A percentile compares a stretch with the other conserved stretches of the same genome.
These are phyloP conservation scores for Pollenia angustigena DNA, from an alignment of 2,888 invertebrate species.

Conservation along the genomic window DNA sequence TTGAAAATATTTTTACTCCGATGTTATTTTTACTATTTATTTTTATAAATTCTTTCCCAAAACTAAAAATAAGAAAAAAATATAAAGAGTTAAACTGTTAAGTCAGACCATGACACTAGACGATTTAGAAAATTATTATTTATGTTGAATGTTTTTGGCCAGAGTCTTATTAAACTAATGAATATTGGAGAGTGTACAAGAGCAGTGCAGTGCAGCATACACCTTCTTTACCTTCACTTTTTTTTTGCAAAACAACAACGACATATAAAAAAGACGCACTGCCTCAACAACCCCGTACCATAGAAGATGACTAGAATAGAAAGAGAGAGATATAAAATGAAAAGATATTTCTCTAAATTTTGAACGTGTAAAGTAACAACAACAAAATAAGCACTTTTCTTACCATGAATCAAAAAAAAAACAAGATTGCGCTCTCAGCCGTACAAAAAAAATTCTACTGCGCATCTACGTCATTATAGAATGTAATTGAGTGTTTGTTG, in stretches of 20 bases:
- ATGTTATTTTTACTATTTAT: conserved; percentile 23
- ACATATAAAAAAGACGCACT: conserved; percentile 45
- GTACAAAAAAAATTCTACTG: no score
- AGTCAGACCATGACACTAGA: conserved; percentile 67
- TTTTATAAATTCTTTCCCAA: conserved; percentile 25
- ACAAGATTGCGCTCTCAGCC: no score
- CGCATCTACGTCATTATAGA: no score
- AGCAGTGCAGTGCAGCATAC: conserved; percentile 32
- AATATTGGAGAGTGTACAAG: conserved; percentile 50
- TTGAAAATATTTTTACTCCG: conserved; percentile 49
- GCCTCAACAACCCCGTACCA: not conserved
- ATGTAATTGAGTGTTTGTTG: no score
- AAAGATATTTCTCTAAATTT: no score
- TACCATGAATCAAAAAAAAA: no score
- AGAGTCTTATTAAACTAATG: conserved; percentile 42
- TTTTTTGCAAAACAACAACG: conserved; percentile 16
- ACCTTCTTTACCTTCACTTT: conserved; percentile 68
- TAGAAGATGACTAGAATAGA: no score
- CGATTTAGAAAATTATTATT: conserved; percentile 68
- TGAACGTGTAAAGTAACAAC: no score
- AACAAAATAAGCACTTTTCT: no score
- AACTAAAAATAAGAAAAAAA: conserved; percentile 5
- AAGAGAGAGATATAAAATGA: no score
- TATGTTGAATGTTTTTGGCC: conserved; percentile 50
- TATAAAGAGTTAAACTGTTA: conserved; percentile 46